A percentile compares a stretch with the other conserved stretches of the same genome.
Evolutionary conservation across 2,113 vertebrate genomes (phyloP).

Genomic region (Phalacrocorax aristotelis): DNA sequence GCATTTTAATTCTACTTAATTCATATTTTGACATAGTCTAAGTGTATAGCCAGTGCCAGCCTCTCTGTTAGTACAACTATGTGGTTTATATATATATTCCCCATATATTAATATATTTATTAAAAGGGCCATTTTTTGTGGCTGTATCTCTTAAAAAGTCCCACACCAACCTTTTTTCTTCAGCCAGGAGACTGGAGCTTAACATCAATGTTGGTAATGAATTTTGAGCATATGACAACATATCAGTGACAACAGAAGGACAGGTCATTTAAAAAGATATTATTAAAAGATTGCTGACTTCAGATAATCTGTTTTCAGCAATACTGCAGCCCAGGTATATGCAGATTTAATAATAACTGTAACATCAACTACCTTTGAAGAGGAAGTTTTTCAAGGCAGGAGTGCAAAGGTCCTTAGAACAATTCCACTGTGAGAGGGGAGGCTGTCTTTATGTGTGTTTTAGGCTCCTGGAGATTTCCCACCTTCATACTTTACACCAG

Average conservation of each 20-base stretch:
- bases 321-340: background rate
- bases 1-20: background rate
- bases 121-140: background rate
- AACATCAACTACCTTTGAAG: background rate
- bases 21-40: background rate
- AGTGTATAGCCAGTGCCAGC: background rate
- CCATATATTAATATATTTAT: background rate
- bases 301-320: background rate
- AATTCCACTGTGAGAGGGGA: background rate
- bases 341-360: background rate
- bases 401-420: background rate
- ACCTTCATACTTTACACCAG: background rate
- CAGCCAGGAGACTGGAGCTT: background rate
- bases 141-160: background rate
- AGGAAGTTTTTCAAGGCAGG: background rate
- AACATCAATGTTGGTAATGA: background rate
- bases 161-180: background rate
- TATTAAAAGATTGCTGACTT: background rate
- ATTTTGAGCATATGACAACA: background rate
- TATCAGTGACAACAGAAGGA: background rate
- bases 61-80: background rate
- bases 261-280: background rate
- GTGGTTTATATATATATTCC: background rate
- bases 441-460: background rate
- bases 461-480: background rate